Evolutionary conservation across 2,888 invertebrate genomes (phyloP), one percentile per base, ranked within the genome.

Genomic region (Drosophila nr. perissopoda): DNA sequence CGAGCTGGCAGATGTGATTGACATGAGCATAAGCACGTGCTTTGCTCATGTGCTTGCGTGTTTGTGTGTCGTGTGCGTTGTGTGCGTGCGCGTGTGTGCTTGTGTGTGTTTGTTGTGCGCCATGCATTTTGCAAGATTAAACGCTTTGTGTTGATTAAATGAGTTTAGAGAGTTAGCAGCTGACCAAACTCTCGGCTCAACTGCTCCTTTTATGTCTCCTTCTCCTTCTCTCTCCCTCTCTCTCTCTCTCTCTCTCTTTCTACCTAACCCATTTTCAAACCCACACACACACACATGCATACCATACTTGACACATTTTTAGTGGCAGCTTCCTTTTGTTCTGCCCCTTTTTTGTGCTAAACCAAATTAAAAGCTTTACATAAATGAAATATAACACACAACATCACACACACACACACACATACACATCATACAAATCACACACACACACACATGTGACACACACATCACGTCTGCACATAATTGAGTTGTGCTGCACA

Each of bases 61-160:
- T 40, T 0, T 40, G 52, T 25, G 36, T 34, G 42, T 49, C 53
- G 58, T 56, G 48, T 16, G 29, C 51, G 51, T 34, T 31, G 31
- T 36, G 16, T 38, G 31, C 57, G 25, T 40, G 53, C 60, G 27
- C 29, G 21, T 61, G 54, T 49, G 36, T 69, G 61, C 58, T 34
- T 48, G 38, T 71, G 40, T 74, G 16, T 65, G 49, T 70, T 36
- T 27, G 10, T 18, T 27, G 57, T 64, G 57, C 63, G 61, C 31
- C 58, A 73, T 69, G 80, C 76, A 75, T 85, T 83, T 78, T 69
- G 72, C 69, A 42, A 72, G 83, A 86, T 88, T 83, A 85, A 86
- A 83, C 72, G 90, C 76, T 88, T 89, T 83, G 86, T 80, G 74
- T 65, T 87, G 83, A 83, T 89, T 87, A 85, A 86, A 86, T 89